A percentile compares a stretch with the other conserved stretches of the same genome.
Evolutionary conservation across 2,113 vertebrate species (phyloP).

Genomic region (Menidia beryllina): DNA sequence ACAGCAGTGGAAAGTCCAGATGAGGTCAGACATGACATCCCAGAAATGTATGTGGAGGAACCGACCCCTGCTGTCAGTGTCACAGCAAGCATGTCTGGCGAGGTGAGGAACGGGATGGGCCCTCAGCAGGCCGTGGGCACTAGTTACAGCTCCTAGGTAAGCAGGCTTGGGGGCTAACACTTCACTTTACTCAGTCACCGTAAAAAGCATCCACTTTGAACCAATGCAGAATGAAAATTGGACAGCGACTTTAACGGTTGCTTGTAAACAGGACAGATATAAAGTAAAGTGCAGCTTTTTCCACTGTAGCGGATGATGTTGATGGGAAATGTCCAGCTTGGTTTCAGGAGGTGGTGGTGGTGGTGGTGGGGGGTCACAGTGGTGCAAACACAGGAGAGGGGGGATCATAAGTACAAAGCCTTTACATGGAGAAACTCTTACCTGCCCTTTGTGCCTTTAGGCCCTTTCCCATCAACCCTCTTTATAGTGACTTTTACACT

Average conservation of each 20-base stretch:
- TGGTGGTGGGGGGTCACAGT: constrained; percentile 49
- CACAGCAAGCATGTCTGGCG: constrained; percentile 57
- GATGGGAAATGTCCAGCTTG: constrained; percentile 41
- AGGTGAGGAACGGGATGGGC: constrained; percentile 17
- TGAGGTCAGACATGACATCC: constrained; percentile 46
- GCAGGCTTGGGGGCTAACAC: constrained; percentile 50
- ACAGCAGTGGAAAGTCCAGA: constrained; percentile 32
- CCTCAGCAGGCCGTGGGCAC: constrained; percentile 34
- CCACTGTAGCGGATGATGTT: constrained; percentile 41
- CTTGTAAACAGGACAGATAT: constrained; percentile 26
- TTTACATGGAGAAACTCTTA: constrained; percentile 80
- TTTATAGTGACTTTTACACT: constrained; percentile 90
- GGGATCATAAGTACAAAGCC: constrained; percentile 65
- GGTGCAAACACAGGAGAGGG: constrained; percentile 58
- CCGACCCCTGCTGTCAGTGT: constrained; percentile 42
- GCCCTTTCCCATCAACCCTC: constrained; percentile 90
- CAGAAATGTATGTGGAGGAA: constrained; percentile 60
- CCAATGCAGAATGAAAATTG: background rate
- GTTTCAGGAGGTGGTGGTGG: constrained; percentile 9
- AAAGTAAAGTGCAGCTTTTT: constrained; percentile 68
- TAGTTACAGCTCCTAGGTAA: constrained; percentile 18
- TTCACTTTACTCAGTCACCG: constrained; percentile 62
- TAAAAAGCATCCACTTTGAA: constrained; percentile 10
- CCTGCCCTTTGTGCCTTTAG: constrained; percentile 84
- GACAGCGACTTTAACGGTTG: background rate